A percentile compares a stretch with the other conserved stretches of the same genome.
These are phyloP conservation scores for Coenonympha glycerion DNA, from an alignment of 2,888 invertebrate species.

Conservation along the genomic window DNA sequence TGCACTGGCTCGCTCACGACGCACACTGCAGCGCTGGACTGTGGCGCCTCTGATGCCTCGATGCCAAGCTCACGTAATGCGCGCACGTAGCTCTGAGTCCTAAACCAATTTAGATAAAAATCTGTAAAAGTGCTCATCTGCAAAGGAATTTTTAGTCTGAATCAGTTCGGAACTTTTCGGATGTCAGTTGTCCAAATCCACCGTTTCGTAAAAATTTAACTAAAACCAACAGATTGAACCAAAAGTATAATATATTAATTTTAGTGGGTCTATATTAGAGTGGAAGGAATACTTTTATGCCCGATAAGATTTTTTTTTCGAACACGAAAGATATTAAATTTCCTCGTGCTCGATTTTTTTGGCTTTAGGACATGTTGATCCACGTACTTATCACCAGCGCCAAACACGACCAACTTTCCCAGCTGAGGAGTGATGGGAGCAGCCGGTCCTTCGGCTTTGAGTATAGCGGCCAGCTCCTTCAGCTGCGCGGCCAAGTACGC, in stretches of 20 bases:
- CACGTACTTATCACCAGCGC: conserved; percentile 67
- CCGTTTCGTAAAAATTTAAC: too few species aligned
- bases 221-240: too few species aligned
- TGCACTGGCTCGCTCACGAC: conserved; percentile 72
- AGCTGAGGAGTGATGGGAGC: conserved; percentile 59
- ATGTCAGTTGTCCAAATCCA: too few species aligned
- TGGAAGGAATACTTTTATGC: too few species aligned
- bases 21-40: conserved; percentile 54
- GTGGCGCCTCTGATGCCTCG: conserved; percentile 55
- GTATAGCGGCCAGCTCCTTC: conserved; percentile 55
- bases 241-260: too few species aligned
- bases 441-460: conserved; percentile 51
- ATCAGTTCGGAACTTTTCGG: too few species aligned
- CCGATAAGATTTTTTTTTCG: too few species aligned
- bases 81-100: conserved; percentile 79
- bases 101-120: conserved; percentile 34
- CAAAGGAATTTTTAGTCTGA: too few species aligned
- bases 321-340: too few species aligned
- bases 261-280: too few species aligned
- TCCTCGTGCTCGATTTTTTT: too few species aligned
- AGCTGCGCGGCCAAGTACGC: conserved; percentile 83
- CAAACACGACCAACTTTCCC: conserved; percentile 66
- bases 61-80: conserved; percentile 83
- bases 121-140: too few species aligned
- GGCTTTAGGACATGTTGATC: background rate